Conservation (phyloP, 2,113 vertebrate species). For the Thamnophis sirtalis region DNA sequence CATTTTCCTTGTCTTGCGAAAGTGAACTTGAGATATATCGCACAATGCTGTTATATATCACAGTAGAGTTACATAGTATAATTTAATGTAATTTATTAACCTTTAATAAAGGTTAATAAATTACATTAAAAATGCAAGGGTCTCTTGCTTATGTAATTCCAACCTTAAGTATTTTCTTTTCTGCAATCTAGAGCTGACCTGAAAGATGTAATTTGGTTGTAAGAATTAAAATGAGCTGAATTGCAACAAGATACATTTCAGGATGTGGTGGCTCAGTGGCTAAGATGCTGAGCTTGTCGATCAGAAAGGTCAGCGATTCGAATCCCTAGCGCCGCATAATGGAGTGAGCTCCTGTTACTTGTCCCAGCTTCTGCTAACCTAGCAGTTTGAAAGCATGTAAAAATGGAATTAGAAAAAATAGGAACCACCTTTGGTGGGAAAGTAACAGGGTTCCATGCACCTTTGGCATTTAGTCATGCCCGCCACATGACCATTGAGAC, state of each 20-base stretch:
- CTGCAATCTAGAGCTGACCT: background rate
- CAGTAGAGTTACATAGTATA: background rate
- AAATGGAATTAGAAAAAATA: too few relatives aligned
- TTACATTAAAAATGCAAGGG: background rate
- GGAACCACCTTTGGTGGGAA: too few relatives aligned
- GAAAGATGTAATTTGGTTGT: background rate
- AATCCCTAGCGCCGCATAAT: too few relatives aligned
- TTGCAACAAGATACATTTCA: background rate
- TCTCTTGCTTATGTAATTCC: background rate
- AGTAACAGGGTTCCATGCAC: too few relatives aligned
- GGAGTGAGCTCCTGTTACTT: too few relatives aligned
- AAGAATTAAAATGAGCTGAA: background rate
- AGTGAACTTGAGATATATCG: background rate
- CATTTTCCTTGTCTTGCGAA: background rate
- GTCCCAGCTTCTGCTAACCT: too few relatives aligned
- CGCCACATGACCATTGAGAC: too few relatives aligned
- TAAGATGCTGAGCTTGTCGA: too few relatives aligned
- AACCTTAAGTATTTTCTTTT: background rate
- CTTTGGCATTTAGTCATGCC: too few relatives aligned
- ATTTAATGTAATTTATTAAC: background rate
- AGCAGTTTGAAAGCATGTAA: too few relatives aligned
- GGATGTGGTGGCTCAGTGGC: too few relatives aligned
- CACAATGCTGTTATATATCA: background rate
- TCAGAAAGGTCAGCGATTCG: too few relatives aligned
- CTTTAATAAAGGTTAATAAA: background rate